Conservation (phyloP, 2,888 invertebrate species). For the Acronicta leporina region DNA sequence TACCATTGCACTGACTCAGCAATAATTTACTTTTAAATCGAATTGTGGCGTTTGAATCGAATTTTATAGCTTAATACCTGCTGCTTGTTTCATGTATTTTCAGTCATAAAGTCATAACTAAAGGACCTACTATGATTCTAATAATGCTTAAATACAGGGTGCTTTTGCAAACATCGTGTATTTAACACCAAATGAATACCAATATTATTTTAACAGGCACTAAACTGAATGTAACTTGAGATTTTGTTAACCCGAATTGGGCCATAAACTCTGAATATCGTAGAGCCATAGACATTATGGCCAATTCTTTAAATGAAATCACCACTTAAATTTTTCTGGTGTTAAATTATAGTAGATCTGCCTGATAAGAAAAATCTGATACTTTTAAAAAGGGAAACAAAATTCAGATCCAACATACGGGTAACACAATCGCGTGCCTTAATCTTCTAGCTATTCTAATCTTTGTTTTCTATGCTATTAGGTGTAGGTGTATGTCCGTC, state of each 20-base stretch:
- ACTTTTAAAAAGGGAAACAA: conserved; percentile 45
- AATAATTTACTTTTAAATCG: conserved; percentile 80
- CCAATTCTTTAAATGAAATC: conserved; percentile 31
- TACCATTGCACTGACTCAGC: conserved; percentile 78
- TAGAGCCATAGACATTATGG: conserved; percentile 8
- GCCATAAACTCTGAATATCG: conserved; percentile 18
- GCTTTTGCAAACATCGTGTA: neutral
- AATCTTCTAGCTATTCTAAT: conserved; percentile 44
- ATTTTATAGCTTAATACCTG: conserved; percentile 68
- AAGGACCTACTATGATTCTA: conserved; percentile 42
- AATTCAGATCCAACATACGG: conserved; percentile 42
- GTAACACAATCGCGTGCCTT: conserved; percentile 49
- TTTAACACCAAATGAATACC: neutral
- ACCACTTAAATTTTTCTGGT: conserved; percentile 41
- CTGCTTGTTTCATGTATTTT: conserved; percentile 63
- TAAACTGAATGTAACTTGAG: conserved; percentile 23
- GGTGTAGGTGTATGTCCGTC: conserved; percentile 48
- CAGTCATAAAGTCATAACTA: conserved; percentile 58
- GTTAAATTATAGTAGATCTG: conserved; percentile 45
- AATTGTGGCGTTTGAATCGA: conserved; percentile 71
- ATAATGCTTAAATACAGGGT: conserved; percentile 28
- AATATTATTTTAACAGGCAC: too few species aligned
- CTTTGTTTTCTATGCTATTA: conserved; percentile 33
- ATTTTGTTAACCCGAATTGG: conserved; percentile 17
- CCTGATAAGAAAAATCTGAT: conserved; percentile 44